These are phyloP conservation scores for Scelioninae gen. 2 DNA, from an alignment of 2,888 invertebrate species.

Conservation along the genomic window DNA sequence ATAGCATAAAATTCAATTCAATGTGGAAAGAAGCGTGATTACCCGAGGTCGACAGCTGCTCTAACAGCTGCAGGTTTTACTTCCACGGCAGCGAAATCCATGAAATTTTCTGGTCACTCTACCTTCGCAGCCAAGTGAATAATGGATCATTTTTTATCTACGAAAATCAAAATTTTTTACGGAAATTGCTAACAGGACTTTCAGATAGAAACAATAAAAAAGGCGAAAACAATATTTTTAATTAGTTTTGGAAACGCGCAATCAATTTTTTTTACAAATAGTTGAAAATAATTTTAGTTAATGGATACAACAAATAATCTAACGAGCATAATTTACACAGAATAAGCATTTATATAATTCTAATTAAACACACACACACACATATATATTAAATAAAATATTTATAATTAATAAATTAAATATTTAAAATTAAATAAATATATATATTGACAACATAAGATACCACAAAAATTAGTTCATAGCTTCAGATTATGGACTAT, in stretches of 20 bases:
- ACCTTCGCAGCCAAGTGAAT: conserved; percentile 20
- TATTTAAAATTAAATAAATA: no score
- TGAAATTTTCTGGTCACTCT: conserved; percentile 24
- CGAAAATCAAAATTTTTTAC: conserved; percentile 15
- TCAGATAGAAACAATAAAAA: not conserved
- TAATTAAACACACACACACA: no score
- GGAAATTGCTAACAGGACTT: not conserved
- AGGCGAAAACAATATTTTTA: not conserved
- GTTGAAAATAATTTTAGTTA: no score
- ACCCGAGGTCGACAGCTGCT: conserved; percentile 41
- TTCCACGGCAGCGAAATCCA: conserved; percentile 45
- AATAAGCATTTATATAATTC: no score
- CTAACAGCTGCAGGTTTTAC: conserved; percentile 45
- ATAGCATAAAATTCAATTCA: conserved; percentile 40
- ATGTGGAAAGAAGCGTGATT: conserved; percentile 46
- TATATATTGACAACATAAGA: no score
- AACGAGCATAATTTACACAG: no score
- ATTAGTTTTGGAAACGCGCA: not conserved
- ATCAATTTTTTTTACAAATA: no score
- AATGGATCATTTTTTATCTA: conserved; percentile 22
- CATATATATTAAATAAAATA: no score
- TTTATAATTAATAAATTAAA: no score
- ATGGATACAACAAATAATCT: no score
- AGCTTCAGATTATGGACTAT: not conserved
- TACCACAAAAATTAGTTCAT: no score